These are phyloP conservation scores for Ophion ventricosus DNA, from an alignment of 2,888 invertebrate genomes.

Conservation along the genomic window DNA sequence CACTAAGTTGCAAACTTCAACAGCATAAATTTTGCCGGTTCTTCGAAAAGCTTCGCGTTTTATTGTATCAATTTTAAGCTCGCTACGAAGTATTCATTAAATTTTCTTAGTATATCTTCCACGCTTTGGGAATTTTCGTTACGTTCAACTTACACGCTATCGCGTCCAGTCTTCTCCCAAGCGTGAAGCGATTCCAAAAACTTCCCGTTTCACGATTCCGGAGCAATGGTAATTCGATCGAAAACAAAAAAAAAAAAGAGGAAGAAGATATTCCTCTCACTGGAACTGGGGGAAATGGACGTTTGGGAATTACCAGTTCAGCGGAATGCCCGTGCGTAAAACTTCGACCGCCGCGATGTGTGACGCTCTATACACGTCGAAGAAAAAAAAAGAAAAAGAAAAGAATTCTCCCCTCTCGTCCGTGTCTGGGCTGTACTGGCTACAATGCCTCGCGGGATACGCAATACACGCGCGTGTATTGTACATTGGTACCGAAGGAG, in stretches of 20 bases:
- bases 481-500: not conserved
- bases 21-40: too few relatives aligned
- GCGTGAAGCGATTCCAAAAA: not conserved
- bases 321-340: conserved; percentile 33
- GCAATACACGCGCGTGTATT: conserved; percentile 2
- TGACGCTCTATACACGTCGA: conserved; percentile 3
- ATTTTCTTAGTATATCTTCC: not conserved
- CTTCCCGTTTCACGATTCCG: not conserved
- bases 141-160: not conserved
- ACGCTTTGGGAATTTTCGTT: not conserved
- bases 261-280: conserved; percentile 6
- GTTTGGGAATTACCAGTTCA: conserved; percentile 58
- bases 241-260: not conserved
- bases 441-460: conserved; percentile 1
- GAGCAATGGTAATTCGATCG: not conserved
- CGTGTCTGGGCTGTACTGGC: conserved; percentile 35
- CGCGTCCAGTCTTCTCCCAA: not conserved
- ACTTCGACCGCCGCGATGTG: not conserved
- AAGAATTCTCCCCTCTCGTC: conserved; percentile 20
- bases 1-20: too few relatives aligned
- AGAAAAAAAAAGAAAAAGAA: conserved; percentile 6
- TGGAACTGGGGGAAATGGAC: conserved; percentile 36
- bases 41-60: not conserved
- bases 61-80: not conserved
- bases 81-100: not conserved